A percentile compares a stretch with the other conserved stretches of the same genome.
Conservation (phyloP, 2,888 invertebrate species). For the Leistus spinibarbis region DNA sequence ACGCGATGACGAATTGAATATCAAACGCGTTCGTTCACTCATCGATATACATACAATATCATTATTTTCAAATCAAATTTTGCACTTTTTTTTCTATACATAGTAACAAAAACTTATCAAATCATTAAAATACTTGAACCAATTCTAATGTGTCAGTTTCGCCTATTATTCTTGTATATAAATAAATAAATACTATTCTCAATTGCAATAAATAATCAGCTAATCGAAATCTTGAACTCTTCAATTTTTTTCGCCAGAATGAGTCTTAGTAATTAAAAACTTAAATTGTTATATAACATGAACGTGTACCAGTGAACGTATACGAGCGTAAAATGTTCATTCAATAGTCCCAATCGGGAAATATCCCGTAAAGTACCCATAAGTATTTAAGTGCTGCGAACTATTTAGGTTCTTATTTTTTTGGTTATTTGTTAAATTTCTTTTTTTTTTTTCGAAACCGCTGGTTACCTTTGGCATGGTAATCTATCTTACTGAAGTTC, state of each 20-base stretch:
- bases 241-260: too few relatives aligned
- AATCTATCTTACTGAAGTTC: not conserved
- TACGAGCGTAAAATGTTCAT: too few relatives aligned
- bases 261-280: too few relatives aligned
- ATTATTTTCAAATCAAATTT: not conserved
- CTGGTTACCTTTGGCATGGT: not conserved
- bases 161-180: too few relatives aligned
- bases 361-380: not conserved
- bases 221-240: too few relatives aligned
- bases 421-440: too few relatives aligned
- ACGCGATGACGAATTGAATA: slow-evolving; percentile 1
- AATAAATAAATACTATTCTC: too few relatives aligned
- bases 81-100: not conserved
- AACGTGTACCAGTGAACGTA: too few relatives aligned
- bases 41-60: not conserved
- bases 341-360: too few relatives aligned
- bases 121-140: not conserved
- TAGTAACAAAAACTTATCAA: not conserved
- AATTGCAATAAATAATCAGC: too few relatives aligned
- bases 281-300: too few relatives aligned
- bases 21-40: not conserved
- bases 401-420: not conserved
- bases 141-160: too few relatives aligned
- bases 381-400: not conserved
- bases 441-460: not conserved